phyloP scores from a whole-genome alignment of 2,888 invertebrate species.

The Lacanobia oleracea region DNA sequence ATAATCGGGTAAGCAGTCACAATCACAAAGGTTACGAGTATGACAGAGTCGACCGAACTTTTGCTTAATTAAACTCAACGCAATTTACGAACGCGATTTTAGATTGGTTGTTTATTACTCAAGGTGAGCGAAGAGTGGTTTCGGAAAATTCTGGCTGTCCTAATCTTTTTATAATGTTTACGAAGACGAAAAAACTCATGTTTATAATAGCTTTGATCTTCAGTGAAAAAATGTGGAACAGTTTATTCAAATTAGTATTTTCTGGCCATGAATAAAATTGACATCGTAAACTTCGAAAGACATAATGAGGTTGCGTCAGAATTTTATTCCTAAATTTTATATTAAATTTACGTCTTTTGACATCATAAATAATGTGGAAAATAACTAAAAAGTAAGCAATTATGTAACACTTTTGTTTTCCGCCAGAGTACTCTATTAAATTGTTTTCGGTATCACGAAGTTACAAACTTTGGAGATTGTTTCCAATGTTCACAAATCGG shows the following conservation, averaged over 20 bases:
- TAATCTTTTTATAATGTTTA: constrained; percentile 9
- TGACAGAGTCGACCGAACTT: too few species aligned
- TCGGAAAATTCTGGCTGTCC: not conserved
- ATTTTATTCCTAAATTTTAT: not conserved
- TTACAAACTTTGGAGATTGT: constrained; percentile 51
- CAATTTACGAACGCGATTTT: not conserved
- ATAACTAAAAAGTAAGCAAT: not conserved
- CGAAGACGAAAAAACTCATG: constrained; percentile 5
- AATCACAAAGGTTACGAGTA: too few species aligned
- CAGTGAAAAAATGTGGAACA: constrained; percentile 15
- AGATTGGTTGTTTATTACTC: constrained; percentile 11
- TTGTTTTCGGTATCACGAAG: constrained; percentile 55
- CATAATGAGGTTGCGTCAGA: constrained; percentile 1
- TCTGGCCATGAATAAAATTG: constrained; percentile 12
- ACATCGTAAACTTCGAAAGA: constrained; percentile 8
- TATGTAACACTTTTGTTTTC: constrained; percentile 21
- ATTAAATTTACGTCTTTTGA: not conserved
- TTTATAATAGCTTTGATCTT: constrained; percentile 32
- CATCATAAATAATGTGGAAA: constrained; percentile 1
- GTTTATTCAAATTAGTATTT: constrained; percentile 43
- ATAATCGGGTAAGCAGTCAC: too few species aligned
- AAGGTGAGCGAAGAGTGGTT: constrained; percentile 3
- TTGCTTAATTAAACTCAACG: not conserved
- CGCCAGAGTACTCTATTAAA: constrained; percentile 46
- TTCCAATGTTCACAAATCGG: constrained; percentile 45